These are phyloP conservation scores for Scortum barcoo DNA, from an alignment of 2,113 vertebrate genomes.

Conservation along the genomic window DNA sequence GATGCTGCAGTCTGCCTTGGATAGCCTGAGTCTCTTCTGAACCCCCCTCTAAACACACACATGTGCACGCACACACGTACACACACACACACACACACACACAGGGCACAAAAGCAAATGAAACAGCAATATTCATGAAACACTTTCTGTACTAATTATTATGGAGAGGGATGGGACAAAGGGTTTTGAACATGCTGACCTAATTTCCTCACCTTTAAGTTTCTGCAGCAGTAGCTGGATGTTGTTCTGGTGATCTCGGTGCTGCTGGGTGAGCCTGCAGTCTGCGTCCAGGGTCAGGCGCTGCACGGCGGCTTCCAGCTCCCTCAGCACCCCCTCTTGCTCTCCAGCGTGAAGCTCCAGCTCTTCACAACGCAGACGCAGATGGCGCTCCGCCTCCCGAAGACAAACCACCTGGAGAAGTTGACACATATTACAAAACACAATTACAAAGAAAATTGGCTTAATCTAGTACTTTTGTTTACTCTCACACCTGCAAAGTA, in stretches of 20 bases:
- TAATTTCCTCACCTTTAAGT: conserved; percentile 84
- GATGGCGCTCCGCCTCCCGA: conserved; percentile 83
- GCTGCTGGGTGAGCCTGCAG: conserved; percentile 87
- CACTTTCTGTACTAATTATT: neutral
- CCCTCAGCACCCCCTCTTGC: conserved; percentile 76
- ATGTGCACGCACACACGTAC: conserved; percentile 19
- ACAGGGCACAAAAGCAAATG: neutral
- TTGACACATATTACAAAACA: neutral
- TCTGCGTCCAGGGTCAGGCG: conserved; percentile 87
- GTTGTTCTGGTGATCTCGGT: conserved; percentile 89
- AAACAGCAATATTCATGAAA: neutral
- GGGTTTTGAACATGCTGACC: neutral
- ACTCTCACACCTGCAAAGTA: neutral
- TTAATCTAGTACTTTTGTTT: conserved; percentile 9
- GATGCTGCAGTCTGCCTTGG: conserved; percentile 87
- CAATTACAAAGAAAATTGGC: conserved; percentile 2
- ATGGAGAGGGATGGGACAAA: neutral
- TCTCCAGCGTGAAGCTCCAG: conserved; percentile 86
- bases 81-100: conserved; percentile 10
- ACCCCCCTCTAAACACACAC: conserved; percentile 81
- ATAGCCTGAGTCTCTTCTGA: conserved; percentile 77
- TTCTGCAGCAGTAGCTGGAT: conserved; percentile 87
- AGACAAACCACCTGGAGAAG: conserved; percentile 88
- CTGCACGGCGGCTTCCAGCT: conserved; percentile 87
- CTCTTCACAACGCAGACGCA: conserved; percentile 87